Percentiles rank a stretch among this genome's conserved stretches.
phyloP scores from a whole-genome alignment of 2,888 invertebrate species.

The Athalia cordata region DNA sequence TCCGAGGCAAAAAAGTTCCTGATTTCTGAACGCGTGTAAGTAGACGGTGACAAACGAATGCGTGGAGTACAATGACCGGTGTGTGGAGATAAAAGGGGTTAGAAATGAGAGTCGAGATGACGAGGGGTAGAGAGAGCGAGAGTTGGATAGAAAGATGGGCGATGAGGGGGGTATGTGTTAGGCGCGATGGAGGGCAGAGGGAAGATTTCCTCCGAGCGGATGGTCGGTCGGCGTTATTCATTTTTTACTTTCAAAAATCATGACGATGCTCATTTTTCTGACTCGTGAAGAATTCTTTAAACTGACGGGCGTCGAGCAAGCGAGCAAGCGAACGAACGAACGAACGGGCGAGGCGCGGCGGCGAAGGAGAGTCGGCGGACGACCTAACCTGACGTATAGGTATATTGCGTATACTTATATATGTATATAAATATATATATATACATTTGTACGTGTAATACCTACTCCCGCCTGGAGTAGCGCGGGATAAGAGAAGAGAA shows the following conservation, averaged over 20 bases:
- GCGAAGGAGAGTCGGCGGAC: constrained; percentile 39
- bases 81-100: background rate
- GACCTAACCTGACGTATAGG: constrained; percentile 33
- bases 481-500: constrained; percentile 49
- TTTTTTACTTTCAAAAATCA: constrained; percentile 74
- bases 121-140: background rate
- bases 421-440: background rate
- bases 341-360: background rate
- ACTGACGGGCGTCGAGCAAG: constrained; percentile 69
- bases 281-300: constrained; percentile 73
- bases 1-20: background rate
- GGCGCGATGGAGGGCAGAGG: constrained; percentile 47
- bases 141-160: constrained; percentile 15
- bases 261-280: constrained; percentile 74
- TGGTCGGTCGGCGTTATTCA: constrained; percentile 62
- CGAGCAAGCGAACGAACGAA: constrained; percentile 28
- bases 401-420: too few relatives aligned
- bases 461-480: constrained; percentile 42
- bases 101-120: background rate
- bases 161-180: constrained; percentile 34
- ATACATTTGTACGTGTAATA: constrained; percentile 18
- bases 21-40: background rate
- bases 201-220: constrained; percentile 46
- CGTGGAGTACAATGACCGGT: background rate
- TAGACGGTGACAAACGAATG: background rate